Base-by-base conservation (phyloP, 2,113 vertebrate genomes). In the Ranitomeya variabilis region DNA sequence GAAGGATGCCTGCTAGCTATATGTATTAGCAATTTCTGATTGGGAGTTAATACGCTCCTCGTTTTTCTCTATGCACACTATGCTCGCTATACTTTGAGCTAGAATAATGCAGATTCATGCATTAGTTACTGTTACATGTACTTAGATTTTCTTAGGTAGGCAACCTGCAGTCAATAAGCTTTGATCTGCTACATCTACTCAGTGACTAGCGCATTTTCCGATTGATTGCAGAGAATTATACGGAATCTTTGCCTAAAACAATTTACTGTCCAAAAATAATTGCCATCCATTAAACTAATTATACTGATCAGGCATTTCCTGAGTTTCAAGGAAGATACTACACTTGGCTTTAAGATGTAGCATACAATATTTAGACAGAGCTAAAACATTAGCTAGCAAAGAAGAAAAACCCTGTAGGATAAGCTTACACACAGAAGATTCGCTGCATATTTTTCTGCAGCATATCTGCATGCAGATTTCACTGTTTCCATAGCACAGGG, bases 241-340 rank as follows among this genome's bases (percentile, higher is more conserved):
- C n/a, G 45, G 55, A 83, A 69, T 67, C 45, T 45, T 83, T 82
- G 16, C 11, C 59, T 82, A 62, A 23, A 54, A 66, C 81, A 83
- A 45, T 54, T 83, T 83, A 54, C 51, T 1, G n/a, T 54, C 62
- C 21, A 26, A 69, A 83, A 23, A 54, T 31, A 51, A 83, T 54
- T 69, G 45, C 37, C 26, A 82, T 82, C 10, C 31, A 82, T 19
- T 82, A 7, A 21, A 64, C 8, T 54, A 69, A 54, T 37, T 83
- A 19, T 69, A 83, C 64, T 54, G 81, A 69, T 83, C 45, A 69
- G 45, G 13, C 81, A 54, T 83, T 83, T 83, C 7, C 45, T 69
- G 67, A 83, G 69, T 23, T 69, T 9, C 45, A 14, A 59, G 11
- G 12, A 21, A 3, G 67, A n/a, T 51, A n/a, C 21, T 83, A 69